Base-by-base conservation (phyloP, 2,113 vertebrate genomes). In the Poeciliopsis retropinna region DNA sequence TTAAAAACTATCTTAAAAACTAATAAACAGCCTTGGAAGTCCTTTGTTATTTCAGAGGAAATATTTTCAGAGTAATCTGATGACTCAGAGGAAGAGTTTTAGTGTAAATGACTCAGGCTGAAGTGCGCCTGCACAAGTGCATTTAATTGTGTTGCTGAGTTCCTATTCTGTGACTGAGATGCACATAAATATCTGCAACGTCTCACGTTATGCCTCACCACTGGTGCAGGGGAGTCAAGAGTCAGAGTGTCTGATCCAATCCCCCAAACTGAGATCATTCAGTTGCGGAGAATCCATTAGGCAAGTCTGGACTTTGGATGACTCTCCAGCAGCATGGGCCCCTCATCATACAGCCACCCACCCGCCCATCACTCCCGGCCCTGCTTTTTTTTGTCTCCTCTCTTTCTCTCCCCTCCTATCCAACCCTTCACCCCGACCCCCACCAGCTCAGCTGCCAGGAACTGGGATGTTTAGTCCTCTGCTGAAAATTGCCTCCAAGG, bases 221-320 rank as follows among this genome's bases (percentile, higher is more conserved):
- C 47, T 28, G 4, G 61, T 69, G 11, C 82, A 71, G 66, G 32
- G 78, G 54, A 90, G 87, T 82, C 86, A 85, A 90, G 92, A 94
- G 92, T 93, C 87, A 15, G 75, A 67, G 84, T 92, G 92, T 94
- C 92, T 94, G 86, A 79, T 92, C 67, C 79, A 90, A 81, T 90
- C 88, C 91, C 91, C 84, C 72, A 80, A 91, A 90, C 88, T 86
- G 73, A 80, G 82, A 93, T 89, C 85, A 83, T 84, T 81, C 83
- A 87, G 83, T 87, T 73, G 78, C 82, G 83, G 83, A 91, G 90
- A 94, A 90, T 82, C 90, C 89, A 93, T 93, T 91, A 93, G 90
- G 87, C 73, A 31, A 92, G 88, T 82, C 89, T 95, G 94, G 83
- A 95, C 94, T 95, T 94, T 95, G 94, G 94, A 94, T 95, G 94